Conservation (phyloP, 2,888 invertebrate species). For the Agriopis aurantiaria region DNA sequence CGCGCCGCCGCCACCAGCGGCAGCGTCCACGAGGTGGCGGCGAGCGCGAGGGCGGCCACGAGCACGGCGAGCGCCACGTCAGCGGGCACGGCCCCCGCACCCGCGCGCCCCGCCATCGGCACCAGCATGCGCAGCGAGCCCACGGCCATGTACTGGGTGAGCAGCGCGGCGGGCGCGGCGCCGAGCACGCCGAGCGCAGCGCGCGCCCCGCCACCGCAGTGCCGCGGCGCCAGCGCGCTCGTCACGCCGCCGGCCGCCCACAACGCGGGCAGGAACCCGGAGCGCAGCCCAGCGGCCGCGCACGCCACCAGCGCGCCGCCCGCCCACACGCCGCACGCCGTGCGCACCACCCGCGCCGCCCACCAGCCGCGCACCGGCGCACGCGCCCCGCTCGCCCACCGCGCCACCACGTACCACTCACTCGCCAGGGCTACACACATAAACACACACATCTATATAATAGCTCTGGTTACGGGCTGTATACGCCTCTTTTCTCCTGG, state of each 20-base stretch:
- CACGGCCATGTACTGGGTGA: constrained; percentile 90
- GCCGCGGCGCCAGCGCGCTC: constrained; percentile 66
- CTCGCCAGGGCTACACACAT: constrained; percentile 17
- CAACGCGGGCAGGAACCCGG: constrained; percentile 89
- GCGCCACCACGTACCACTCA: constrained; percentile 48
- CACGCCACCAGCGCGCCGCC: constrained; percentile 70
- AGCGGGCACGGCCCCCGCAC: constrained; percentile 88
- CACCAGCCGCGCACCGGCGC: constrained; percentile 81
- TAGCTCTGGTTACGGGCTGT: too few relatives aligned
- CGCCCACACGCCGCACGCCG: constrained; percentile 56
- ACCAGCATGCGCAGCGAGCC: constrained; percentile 91
- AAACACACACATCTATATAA: too few relatives aligned
- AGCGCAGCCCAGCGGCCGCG: constrained; percentile 84
- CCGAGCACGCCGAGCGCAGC: constrained; percentile 86
- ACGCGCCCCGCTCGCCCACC: constrained; percentile 79
- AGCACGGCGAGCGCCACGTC: constrained; percentile 84
- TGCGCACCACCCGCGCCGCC: constrained; percentile 70
- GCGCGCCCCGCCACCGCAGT: constrained; percentile 84
- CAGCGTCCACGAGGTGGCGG: constrained; percentile 69
- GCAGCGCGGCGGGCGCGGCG: constrained; percentile 86
- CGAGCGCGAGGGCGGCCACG: constrained; percentile 73
- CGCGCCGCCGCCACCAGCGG: constrained; percentile 63
- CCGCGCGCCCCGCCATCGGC: constrained; percentile 93
- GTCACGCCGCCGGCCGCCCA: constrained; percentile 82
- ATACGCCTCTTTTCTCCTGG: too few relatives aligned